Percentiles rank a stretch among this genome's conserved stretches.
Conservation (phyloP, 1,140 invertebrate species). For the Atta colombica region DNA sequence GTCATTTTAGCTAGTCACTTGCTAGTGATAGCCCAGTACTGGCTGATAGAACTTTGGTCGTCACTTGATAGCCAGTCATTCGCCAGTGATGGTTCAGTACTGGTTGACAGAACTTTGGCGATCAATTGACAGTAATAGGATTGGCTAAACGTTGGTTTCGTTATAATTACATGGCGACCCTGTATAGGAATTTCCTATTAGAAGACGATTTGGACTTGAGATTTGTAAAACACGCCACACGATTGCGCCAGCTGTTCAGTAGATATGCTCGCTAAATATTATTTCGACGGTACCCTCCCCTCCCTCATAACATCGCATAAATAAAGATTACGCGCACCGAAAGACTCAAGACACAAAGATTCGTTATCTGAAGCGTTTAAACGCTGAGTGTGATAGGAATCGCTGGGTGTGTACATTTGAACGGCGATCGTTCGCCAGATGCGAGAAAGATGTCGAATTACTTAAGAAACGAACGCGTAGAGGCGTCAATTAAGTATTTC, state of each 20-base stretch:
- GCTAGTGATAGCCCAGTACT: too few species aligned
- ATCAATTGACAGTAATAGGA: too few species aligned
- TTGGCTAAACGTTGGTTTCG: too few species aligned
- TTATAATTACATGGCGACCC: too few species aligned
- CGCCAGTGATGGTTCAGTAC: too few species aligned
- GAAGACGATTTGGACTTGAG: too few species aligned
- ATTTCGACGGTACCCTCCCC: background rate
- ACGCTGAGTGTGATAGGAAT: background rate
- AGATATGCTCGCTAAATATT: background rate
- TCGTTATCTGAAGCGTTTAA: conserved; percentile 5
- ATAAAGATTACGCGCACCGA: background rate
- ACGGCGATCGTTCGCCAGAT: background rate
- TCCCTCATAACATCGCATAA: background rate
- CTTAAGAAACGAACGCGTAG: background rate
- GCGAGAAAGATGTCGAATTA: background rate
- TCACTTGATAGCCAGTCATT: too few species aligned
- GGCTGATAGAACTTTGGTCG: too few species aligned
- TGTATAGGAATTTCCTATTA: too few species aligned
- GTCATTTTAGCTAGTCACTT: too few species aligned
- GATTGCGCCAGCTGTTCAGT: background rate
- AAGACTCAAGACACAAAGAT: background rate
- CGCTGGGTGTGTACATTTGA: background rate
- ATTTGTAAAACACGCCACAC: too few species aligned
- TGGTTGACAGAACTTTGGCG: too few species aligned
- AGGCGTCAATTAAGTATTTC: background rate